Evolutionary conservation across 2,113 vertebrate species (phyloP), one percentile per base, ranked within the genome.

Genomic region (Notiomystis cincta): DNA sequence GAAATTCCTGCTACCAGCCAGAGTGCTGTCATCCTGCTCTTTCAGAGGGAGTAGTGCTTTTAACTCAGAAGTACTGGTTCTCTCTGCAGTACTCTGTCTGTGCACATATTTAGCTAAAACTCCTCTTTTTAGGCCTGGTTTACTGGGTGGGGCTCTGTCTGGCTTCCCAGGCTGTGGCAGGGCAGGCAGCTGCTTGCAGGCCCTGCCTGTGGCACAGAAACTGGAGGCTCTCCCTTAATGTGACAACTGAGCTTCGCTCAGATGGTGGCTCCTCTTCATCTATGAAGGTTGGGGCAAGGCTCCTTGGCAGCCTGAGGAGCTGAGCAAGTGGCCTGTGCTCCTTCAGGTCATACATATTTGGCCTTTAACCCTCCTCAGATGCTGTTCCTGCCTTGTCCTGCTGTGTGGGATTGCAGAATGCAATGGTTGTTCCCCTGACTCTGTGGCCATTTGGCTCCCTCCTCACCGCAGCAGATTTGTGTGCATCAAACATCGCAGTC

Each of bases 211-310:
- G 6, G 93, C n/a, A 2, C 57, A 82, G 72, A 95, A 72, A 92
- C 45, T 5, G 60, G 80, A 96, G 57, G 51, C 69, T 96, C 13
- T 19, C 66, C 91, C 62, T 91, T 94, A 86, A 87, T 20, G 16
- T 96, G 91, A 94, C 82, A 96, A 60, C 51, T 95, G 84, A 87
- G 95, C 90, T 94, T 90, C 91, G 77, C 66, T 64, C 94, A 96
- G 90, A 80, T 97, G 96, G 93, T 96, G 89, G 62, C 48, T 97
- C 48, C 75, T 96, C 82, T 93, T 92, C 92, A 79, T 78, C 77
- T 94, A 58, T 14, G 71, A 87, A 92, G 90, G 42, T n/a, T 96
- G 89, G 48, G 79, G 25, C 13, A 15, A 15, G 92, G 83, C 53
- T 72, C 84, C 83, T 69, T 35, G 45, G 44, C 60, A 94, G 57